phyloP scores from a whole-genome alignment of 2,797 vertebrate species.

The Mormyrus proboscirostris region DNA sequence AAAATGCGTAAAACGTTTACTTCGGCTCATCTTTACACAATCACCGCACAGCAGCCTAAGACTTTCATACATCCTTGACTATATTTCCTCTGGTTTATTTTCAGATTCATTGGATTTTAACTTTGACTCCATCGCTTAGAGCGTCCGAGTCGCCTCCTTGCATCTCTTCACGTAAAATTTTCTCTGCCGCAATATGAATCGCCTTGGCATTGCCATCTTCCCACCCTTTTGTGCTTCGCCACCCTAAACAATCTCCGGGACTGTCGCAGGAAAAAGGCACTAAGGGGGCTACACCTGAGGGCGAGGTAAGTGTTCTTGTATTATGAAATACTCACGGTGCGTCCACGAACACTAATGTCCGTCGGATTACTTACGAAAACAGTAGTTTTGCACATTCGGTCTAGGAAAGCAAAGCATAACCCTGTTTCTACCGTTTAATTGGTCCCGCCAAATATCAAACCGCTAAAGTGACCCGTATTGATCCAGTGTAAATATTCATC shows the following conservation, averaged over 20 bases:
- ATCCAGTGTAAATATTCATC: constrained; percentile 11
- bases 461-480: neutral
- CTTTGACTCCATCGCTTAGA: neutral
- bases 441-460: neutral
- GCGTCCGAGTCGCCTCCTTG: neutral
- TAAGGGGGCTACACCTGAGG: constrained; percentile 8
- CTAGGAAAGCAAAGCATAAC: neutral
- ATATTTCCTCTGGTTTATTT: neutral
- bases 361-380: constrained; percentile 31
- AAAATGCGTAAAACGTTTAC: neutral
- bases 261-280: constrained; percentile 20
- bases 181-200: neutral
- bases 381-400: constrained; percentile 59
- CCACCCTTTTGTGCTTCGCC: neutral
- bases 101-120: neutral
- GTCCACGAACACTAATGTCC: neutral
- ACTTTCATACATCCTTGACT: neutral
- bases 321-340: neutral
- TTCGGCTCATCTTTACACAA: neutral
- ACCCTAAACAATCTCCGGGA: neutral
- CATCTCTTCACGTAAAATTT: neutral
- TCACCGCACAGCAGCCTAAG: neutral
- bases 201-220: neutral
- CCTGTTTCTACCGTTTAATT: neutral
- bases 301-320: neutral